phyloP scores from a whole-genome alignment of 2,113 vertebrate genomes.

The Thermophis baileyi region DNA sequence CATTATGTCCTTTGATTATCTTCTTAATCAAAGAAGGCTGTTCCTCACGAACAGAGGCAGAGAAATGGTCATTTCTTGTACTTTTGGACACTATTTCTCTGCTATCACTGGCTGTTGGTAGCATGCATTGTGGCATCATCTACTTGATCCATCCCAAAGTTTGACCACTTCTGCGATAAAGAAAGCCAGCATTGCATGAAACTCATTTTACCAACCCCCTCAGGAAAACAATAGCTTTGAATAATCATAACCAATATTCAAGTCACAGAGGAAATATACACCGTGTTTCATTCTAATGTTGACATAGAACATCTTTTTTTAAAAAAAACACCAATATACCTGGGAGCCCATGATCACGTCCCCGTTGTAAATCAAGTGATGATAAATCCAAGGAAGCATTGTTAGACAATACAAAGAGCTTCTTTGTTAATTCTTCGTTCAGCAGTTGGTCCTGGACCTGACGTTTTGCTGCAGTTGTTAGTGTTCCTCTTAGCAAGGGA shows the following conservation, averaged over 20 bases:
- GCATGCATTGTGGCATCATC: neutral
- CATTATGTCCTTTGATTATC: neutral
- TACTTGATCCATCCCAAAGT: neutral
- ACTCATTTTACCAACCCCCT: neutral
- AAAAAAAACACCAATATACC: slow-evolving; percentile 64
- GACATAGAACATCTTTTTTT: neutral
- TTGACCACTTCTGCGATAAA: neutral
- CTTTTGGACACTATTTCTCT: neutral
- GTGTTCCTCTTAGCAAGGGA: slow-evolving; percentile 84
- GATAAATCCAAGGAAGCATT: slow-evolving; percentile 82
- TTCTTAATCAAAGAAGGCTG: neutral
- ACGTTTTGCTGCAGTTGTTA: slow-evolving; percentile 76
- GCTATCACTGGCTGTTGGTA: neutral
- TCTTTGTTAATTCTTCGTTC: slow-evolving; percentile 83
- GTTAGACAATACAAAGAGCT: slow-evolving; percentile 75
- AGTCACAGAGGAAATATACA: neutral
- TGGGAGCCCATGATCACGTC: slow-evolving; percentile 91
- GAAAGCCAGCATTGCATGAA: neutral
- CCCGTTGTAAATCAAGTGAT: slow-evolving; percentile 89
- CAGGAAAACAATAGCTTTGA: neutral
- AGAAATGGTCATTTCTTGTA: neutral
- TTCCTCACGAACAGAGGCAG: neutral
- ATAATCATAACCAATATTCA: neutral
- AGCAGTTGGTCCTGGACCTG: slow-evolving; percentile 74
- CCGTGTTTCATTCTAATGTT: neutral